Base-by-base conservation (phyloP, 2,888 invertebrate genomes). In the Lysandra bellargus region DNA sequence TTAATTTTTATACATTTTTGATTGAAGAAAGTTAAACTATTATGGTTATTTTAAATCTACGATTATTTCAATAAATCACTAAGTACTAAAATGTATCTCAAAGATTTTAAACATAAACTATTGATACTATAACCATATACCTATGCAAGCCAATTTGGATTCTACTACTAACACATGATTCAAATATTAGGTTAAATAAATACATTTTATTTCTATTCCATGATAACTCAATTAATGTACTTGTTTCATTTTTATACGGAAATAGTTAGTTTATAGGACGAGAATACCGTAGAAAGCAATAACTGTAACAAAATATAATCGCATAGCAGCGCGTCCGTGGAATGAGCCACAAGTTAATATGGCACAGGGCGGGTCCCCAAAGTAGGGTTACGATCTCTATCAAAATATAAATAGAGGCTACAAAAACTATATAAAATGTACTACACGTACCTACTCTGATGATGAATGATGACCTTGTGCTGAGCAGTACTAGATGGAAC, bases 381-480 rank as follows among this genome's bases (percentile, higher is more conserved):
- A 86, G 84, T 86, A 84, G 84, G 85, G 85, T 83, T 85, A 84
- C 83, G 83, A 86, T 84, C 84, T 88, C 88, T 87, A 83, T 86
- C 83, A 85, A 85, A 88, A 88, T 91, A 91, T 88, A 91, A 91
- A 93, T 92, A 92, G 90, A 90, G 86, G 85, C 88, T 87, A 87
- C 84, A 85, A 64, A 85, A 85, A 90, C 87, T 86, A 85, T 88
- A 89, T 90, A 88, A 88, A 90, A 91, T 91, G 92, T 92, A 91
- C 88, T 89, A 89, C 86, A 87, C 86, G 84, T 87, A 89, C 86
- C 84, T 87, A 89, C 85, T 82, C 87, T 88, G 86, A 85, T 87
- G 87, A 86, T 87, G 87, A 88, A 85, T 87, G 86, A 89, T 90
- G 92, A 93, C 93, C 93, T 93, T 93, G 93, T 86, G 83, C 86